Evolutionary conservation across 2,113 vertebrate genomes (phyloP).

Genomic region (Prunella fulvescens): DNA sequence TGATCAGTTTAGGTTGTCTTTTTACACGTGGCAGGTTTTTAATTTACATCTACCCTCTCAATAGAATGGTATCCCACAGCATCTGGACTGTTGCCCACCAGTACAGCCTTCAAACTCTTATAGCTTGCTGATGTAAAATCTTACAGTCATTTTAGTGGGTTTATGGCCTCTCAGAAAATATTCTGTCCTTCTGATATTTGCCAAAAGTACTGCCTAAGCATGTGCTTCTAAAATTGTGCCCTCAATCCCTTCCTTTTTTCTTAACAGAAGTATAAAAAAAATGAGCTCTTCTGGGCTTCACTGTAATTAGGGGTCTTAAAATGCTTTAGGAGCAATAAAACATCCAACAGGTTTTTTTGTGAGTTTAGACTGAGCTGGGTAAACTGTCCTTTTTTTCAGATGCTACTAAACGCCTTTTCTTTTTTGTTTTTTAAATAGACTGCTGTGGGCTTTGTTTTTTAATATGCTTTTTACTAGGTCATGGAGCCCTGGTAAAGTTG

Average conservation of each 20-base stretch:
- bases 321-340: background rate
- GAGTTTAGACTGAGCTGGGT: background rate
- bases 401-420: background rate
- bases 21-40: background rate
- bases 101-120: background rate
- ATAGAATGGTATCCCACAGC: background rate
- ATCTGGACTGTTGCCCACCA: background rate
- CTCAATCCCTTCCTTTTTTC: background rate
- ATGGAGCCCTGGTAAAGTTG: background rate
- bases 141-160: background rate
- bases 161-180: constrained; percentile 2
- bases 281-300: background rate
- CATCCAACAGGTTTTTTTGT: background rate
- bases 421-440: background rate
- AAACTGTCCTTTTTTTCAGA: background rate
- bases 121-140: background rate
- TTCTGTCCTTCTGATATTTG: constrained; percentile 14
- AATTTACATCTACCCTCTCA: background rate
- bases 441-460: background rate
- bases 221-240: background rate
- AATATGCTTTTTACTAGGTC: background rate
- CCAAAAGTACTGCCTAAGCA: background rate
- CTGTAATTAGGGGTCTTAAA: constrained; percentile 16
- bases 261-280: background rate
- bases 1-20: background rate